phyloP scores from a whole-genome alignment of 2,113 vertebrate species.

The human region GRCh38 chr9:4101501-4102000 shows the following conservation, averaged over 20 bases:
- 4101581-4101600: conserved; percentile 42
- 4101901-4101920: not conserved
- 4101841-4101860: not conserved
- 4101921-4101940: not conserved
- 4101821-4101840: not conserved
- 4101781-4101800: not conserved
- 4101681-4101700: conserved; percentile 5
- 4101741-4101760: not conserved
- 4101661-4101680: conserved; percentile 45
- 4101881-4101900: not conserved
- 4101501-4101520: conserved; percentile 19
- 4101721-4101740: not conserved
- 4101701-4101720: not conserved
- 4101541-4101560: not conserved
- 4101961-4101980: conserved; percentile 11
- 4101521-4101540: not conserved
- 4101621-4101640: conserved; percentile 37
- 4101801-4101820: not conserved
- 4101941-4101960: not conserved
- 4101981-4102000: not conserved
- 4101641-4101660: conserved; percentile 2
- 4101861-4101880: not conserved
- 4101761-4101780: not conserved
- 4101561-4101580: conserved; percentile 26
- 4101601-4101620: conserved; percentile 29